A percentile compares a stretch with the other conserved stretches of the same genome.
Conservation (phyloP, 2,113 vertebrate genomes). For the Chaenogobius annularis region DNA sequence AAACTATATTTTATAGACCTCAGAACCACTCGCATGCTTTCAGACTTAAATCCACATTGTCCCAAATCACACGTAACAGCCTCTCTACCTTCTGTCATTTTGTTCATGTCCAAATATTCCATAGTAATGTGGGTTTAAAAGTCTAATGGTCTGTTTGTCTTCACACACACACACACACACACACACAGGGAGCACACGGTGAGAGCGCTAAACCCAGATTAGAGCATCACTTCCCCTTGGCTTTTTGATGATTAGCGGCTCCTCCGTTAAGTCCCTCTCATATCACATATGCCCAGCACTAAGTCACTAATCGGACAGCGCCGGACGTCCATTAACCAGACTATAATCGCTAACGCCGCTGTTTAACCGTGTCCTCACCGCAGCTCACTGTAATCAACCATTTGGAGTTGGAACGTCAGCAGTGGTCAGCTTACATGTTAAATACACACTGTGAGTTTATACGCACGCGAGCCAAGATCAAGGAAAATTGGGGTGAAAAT, state of each 20-base stretch:
- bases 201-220: slow-evolving; percentile 75
- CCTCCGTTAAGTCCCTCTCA: slow-evolving; percentile 74
- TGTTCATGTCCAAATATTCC: slow-evolving; percentile 17
- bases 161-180: slow-evolving; percentile 5
- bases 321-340: slow-evolving; percentile 66
- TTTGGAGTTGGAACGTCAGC: slow-evolving; percentile 58
- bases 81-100: neutral
- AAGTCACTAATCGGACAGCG: slow-evolving; percentile 74
- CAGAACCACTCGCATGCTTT: neutral
- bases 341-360: slow-evolving; percentile 57
- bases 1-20: neutral
- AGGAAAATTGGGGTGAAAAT: slow-evolving; percentile 1
- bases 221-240: slow-evolving; percentile 72
- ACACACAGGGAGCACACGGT: slow-evolving; percentile 24
- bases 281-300: slow-evolving; percentile 74
- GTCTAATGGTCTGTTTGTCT: slow-evolving; percentile 27
- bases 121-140: slow-evolving; percentile 11
- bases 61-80: slow-evolving; percentile 19
- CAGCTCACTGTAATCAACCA: slow-evolving; percentile 53
- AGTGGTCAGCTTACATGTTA: slow-evolving; percentile 33
- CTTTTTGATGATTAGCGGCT: slow-evolving; percentile 75
- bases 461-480: slow-evolving; percentile 19
- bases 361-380: slow-evolving; percentile 59
- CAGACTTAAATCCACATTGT: neutral
- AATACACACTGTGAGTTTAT: slow-evolving; percentile 48